Evolutionary conservation across 2,888 invertebrate genomes (phyloP).

Genomic region (Sipha maydis): DNA sequence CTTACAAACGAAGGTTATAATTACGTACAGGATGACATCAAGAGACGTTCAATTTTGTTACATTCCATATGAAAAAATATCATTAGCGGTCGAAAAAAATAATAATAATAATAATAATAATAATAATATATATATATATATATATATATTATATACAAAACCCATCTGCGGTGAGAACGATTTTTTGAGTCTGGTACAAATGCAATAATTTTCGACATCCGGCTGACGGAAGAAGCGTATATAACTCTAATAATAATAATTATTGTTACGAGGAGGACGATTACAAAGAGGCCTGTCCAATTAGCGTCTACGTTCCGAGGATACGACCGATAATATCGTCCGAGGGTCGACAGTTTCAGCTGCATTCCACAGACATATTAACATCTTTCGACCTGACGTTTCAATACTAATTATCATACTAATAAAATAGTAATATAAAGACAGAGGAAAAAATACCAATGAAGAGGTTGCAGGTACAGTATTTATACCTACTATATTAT

Average conservation of each 20-base stretch:
- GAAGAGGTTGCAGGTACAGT: conserved; percentile 5
- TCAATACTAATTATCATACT: conserved; percentile 53
- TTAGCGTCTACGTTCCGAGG: conserved; percentile 56
- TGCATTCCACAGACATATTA: conserved; percentile 58
- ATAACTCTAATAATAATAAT: conserved; percentile 56
- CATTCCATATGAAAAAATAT: conserved; percentile 38
- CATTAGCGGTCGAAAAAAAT: conserved; percentile 49
- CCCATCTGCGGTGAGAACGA: conserved; percentile 59
- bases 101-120: conserved; percentile 5
- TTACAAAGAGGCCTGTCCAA: conserved; percentile 59
- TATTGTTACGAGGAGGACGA: conserved; percentile 58
- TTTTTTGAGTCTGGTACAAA: conserved; percentile 51
- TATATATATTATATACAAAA: conserved; percentile 19
- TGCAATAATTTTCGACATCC: conserved; percentile 61
- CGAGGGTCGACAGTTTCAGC: conserved; percentile 61
- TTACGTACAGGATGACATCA: conserved; percentile 54
- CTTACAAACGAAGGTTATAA: conserved; percentile 43
- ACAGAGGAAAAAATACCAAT: conserved; percentile 31
- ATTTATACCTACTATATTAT: background rate
- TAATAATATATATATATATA: conserved; percentile 27
- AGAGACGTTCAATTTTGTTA: conserved; percentile 44
- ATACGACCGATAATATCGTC: conserved; percentile 52
- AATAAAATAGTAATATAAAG: conserved; percentile 49
- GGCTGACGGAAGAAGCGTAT: conserved; percentile 60
- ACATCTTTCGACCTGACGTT: conserved; percentile 49